Percentiles rank a stretch among this genome's conserved stretches.
Conservation (phyloP, 2,113 vertebrate genomes). For the Lepidothrix coronata region DNA sequence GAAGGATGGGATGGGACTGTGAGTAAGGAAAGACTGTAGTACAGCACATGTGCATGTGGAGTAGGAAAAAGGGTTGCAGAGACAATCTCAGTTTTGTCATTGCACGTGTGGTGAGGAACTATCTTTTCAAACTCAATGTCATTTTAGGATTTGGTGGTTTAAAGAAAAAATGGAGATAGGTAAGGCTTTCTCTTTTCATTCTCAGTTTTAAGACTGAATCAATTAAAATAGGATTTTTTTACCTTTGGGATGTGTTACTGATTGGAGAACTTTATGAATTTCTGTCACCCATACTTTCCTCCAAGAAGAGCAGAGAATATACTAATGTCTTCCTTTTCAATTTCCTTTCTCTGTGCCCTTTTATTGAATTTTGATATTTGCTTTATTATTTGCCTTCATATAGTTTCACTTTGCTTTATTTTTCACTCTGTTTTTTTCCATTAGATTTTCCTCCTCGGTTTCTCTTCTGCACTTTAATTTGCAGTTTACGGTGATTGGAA, state of each 20-base stretch:
- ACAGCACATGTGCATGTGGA: fast-evolving
- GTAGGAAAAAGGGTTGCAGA: not conserved
- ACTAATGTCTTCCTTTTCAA: constrained; percentile 7
- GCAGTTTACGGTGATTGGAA: not conserved
- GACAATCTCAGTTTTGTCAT: not conserved
- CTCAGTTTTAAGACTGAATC: not conserved
- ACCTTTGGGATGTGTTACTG: not conserved
- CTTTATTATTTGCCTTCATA: constrained; percentile 23
- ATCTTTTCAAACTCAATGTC: not conserved
- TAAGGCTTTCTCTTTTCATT: not conserved
- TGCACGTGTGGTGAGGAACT: not conserved
- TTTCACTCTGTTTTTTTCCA: not conserved
- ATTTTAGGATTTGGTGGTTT: not conserved
- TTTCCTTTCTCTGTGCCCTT: constrained; percentile 32
- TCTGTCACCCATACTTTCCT: not conserved
- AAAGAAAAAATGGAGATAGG: not conserved
- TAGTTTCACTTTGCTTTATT: not conserved
- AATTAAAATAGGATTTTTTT: constrained; percentile 4
- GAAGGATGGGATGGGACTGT: not conserved
- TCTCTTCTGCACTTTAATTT: constrained; percentile 21
- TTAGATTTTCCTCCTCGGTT: not conserved
- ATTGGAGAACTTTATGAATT: constrained; percentile 17
- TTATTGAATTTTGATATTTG: constrained; percentile 41
- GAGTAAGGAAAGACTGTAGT: not conserved
- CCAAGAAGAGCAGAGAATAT: not conserved